Conservation (phyloP, 1,140 invertebrate species). For the Himalopsyche phryganea region DNA sequence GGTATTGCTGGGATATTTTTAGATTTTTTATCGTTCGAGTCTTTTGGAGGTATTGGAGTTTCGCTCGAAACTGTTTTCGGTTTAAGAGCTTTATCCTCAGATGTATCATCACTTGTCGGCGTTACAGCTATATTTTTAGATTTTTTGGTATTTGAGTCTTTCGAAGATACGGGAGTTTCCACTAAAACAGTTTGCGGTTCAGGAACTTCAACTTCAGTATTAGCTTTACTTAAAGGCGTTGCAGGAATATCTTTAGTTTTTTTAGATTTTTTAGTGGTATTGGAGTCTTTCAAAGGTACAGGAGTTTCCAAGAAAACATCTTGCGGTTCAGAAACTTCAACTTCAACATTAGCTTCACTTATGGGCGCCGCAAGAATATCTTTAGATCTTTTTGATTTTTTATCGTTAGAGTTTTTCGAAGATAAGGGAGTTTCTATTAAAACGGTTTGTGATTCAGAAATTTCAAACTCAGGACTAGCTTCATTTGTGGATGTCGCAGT, state of each 20-base stretch:
- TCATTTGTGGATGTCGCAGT: background rate
- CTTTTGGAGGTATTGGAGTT: no score
- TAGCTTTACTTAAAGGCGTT: background rate
- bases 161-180: no score
- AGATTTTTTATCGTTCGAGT: no score
- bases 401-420: conserved; percentile 1
- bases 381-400: conserved; percentile 21
- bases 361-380: background rate
- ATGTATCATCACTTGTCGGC: no score
- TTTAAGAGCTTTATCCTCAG: no score
- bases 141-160: conserved; percentile 19
- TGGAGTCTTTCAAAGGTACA: background rate
- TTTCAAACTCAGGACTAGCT: background rate
- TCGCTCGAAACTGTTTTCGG: no score
- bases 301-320: background rate
- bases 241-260: background rate
- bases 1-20: no score
- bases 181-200: background rate
- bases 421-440: no score
- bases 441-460: background rate
- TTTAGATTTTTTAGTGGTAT: conserved; percentile 23
- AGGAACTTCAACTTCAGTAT: background rate
- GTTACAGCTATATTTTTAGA: no score
- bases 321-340: background rate
- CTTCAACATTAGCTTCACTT: background rate